Evolutionary conservation across 2,113 vertebrate genomes (phyloP), one percentile per base, ranked within the genome.

Genomic region (Solea solea): DNA sequence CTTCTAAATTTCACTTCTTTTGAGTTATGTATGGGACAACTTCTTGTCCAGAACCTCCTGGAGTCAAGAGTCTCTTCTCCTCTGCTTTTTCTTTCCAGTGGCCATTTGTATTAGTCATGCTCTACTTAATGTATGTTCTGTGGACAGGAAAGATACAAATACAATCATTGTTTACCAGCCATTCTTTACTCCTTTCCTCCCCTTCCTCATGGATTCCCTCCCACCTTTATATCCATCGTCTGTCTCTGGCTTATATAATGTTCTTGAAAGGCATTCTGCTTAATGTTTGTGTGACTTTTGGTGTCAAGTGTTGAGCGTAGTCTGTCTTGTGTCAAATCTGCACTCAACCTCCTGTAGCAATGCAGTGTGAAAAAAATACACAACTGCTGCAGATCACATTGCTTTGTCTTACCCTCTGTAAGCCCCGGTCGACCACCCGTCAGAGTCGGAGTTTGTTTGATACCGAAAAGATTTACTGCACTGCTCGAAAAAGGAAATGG

Each of bases 271-370:
- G 61, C 78, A 57, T 68, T 79, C 71, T 78, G 72, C 21, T 2
- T 59, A 57, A 71, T 82, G 68, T 81, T 82, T 69, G 56, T 71
- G 41, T 58, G 66, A 75, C 59, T 69, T 64, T 25, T 57, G 64
- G 72, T 76, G 75, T 81, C 74, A 80, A 71, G 61, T 68, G 69
- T 46, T 83, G 75, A 84, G 40, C 41, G 45, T 11, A 28, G 65
- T 83, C 87, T 85, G 82, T 21, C 46, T 82, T 57, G 8, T 76
- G 63, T 90, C 81, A 81, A 65, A 77, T 50, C 60, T 16, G 52
- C 28, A 40, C 55, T 3, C 2, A 60, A 34, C 16, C 57, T 41
- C 49, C 60, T 7, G 8, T 49, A 45, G 75, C 27, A 52, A 25
- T 3, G 28, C 27, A 40, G 11, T 39, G 46, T 66, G 40, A 63